Base-by-base conservation (phyloP, 1,140 invertebrate genomes). In the Hydropsyche tenuis region DNA sequence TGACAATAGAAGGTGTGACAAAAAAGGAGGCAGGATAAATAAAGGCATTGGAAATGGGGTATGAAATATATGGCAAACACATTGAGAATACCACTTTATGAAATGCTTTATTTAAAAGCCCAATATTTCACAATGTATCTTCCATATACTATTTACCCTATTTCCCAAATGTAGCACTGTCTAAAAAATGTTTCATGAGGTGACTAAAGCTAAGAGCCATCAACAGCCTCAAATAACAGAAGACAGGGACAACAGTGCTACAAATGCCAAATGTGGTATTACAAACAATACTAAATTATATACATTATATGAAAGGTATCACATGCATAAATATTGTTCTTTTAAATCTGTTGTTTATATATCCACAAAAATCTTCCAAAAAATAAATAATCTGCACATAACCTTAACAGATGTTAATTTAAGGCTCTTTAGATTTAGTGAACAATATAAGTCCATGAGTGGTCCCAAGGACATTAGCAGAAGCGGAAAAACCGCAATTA, bases 81-180 rank as follows among this genome's bases (percentile, higher is more conserved):
- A 88, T 87, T 87, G 86, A 86, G 85, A 85, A 86, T 86, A 84
- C 84, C 82, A 83, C 84, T 87, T 78, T 80, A 86, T 60, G 86
- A 86, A 86, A 86, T 86, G 86, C 86, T 88, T 87, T 88, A 87
- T 88, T 88, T 82, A 87, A 87, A 86, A 86, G 84, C 83, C 85
- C 85, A 78, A 79, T 80, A 79, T 82, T 82, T 88, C 86, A 88
- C 87, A 88, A 88, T 88, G 87, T 88, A 85, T 83, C 86, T 84
- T 87, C 85, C 86, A 87, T 86, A 86, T 86, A 80, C 76, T 77
- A 77, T 77, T 86, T 86, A 86, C 85, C 85, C 85, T 83, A 86
- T 84, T 86, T 85, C 84, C 83, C 85, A 85, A 78, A 85, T 86
- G 85, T 85, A 86, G 85, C 85, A 86, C 81, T 83, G 77, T 75